Conservation (phyloP, 2,797 vertebrate species). For the Karalla daura region DNA sequence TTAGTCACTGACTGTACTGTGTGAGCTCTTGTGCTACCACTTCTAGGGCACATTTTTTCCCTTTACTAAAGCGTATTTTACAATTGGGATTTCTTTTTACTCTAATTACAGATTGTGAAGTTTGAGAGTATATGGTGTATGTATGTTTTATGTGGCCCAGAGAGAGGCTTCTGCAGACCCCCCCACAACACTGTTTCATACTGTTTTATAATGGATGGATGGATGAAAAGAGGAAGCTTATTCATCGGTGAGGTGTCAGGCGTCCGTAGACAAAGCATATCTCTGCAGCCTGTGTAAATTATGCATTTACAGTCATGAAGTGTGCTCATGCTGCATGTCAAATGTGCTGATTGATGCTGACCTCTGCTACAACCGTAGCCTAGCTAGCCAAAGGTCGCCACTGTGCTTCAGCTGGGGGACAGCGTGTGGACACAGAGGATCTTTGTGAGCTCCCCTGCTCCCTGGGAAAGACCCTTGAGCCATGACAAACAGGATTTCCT, state of each 20-base stretch:
- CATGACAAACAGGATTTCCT: slow-evolving; percentile 76
- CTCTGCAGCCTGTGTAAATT: neutral
- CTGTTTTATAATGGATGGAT: neutral
- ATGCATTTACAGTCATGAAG: slow-evolving; percentile 44
- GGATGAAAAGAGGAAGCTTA: neutral
- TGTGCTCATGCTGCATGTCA: slow-evolving; percentile 29
- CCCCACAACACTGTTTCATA: no score
- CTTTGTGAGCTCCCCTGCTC: slow-evolving; percentile 56
- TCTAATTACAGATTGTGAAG: no score
- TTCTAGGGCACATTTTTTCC: neutral
- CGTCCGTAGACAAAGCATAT: neutral
- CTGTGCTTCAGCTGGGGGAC: slow-evolving; percentile 30
- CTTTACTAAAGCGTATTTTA: neutral
- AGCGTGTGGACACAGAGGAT: slow-evolving; percentile 49
- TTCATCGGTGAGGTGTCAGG: neutral
- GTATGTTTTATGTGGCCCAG: no score
- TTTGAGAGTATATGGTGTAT: no score
- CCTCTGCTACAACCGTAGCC: slow-evolving; percentile 34
- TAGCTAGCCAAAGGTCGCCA: slow-evolving; percentile 50
- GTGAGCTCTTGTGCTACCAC: neutral
- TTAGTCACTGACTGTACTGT: neutral
- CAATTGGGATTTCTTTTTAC: neutral
- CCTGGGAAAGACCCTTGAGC: slow-evolving; percentile 76
- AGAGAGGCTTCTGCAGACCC: no score
- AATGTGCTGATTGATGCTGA: slow-evolving; percentile 52